Base-by-base conservation (phyloP, 2,797 vertebrate genomes). In the Tapirus indicus region DNA sequence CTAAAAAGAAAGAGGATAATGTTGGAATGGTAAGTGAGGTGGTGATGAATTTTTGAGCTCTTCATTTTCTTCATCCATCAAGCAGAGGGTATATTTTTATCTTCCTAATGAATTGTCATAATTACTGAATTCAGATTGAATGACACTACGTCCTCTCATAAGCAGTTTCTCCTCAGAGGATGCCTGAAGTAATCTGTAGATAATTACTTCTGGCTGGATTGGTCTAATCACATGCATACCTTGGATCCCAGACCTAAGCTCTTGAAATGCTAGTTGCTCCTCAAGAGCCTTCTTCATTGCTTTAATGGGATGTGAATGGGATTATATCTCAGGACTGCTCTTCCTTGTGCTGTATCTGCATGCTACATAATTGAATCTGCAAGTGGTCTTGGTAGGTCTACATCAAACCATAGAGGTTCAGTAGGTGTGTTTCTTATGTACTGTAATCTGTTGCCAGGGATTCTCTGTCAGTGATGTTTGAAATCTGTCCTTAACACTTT, bases 71-170 rank as follows among this genome's bases (percentile, higher is more conserved):
- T 93, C 77, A 80, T 93, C 20, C n/a, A 58, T 82, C 44, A n/a
- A 91, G 60, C 25, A 93, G 56, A 85, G 32, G 25, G 6, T 82
- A 11, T 35, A 82, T 84, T 94, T 95, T 60, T 97, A 23, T 77
- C 71, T 94, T 97, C 60, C 83, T 80, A 78, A 88, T 97, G 92
- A 96, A 95, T 77, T 94, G 18, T 64, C 95, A 17, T 69, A 97
- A 82, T 97, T 95, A 95, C 38, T 84, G 71, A 93, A 90, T 90
- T 97, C 69, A 80, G 14, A 95, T 10, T 78, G 71, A 92, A 88
- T 95, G 93, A 91, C 79, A 94, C 54, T 25, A 5, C 41, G n/a
- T 94, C 79, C 79, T 95, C 60, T 96, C 44, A 97, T 49, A 92
- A 91, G 71, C 60, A 87, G 44, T 54, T 78, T 23, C 38, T 90